These are phyloP conservation scores for Sialia sialis DNA, from an alignment of 2,113 vertebrate genomes.

Conservation along the genomic window DNA sequence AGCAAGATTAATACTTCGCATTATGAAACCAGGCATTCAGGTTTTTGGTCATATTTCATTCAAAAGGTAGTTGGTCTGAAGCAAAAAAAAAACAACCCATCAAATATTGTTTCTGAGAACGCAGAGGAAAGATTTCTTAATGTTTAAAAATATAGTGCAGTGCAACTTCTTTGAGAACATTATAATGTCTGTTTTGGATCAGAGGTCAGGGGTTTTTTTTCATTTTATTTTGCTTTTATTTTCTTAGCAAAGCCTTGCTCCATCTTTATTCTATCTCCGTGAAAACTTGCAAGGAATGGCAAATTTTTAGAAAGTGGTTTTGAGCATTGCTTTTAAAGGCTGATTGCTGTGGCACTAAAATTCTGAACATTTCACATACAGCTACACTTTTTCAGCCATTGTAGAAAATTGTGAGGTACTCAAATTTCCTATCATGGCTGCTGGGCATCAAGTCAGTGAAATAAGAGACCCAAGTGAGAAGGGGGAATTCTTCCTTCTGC, in stretches of 20 bases:
- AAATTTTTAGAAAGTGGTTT: background rate
- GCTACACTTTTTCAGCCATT: background rate
- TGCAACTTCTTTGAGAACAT: background rate
- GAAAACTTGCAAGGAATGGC: background rate
- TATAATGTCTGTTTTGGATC: background rate
- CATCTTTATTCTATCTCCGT: background rate
- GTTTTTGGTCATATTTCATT: background rate
- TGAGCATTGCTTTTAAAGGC: background rate
- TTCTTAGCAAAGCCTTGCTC: background rate
- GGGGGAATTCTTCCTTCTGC: background rate
- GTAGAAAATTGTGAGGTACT: background rate
- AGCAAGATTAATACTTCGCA: background rate
- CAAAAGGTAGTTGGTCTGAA: background rate
- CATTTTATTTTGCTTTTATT: background rate
- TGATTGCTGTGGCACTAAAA: background rate
- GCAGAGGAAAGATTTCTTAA: background rate
- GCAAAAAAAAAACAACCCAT: background rate
- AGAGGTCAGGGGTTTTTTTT: background rate
- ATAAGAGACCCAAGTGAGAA: background rate
- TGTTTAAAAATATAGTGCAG: background rate
- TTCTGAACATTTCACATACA: background rate
- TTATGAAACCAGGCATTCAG: background rate
- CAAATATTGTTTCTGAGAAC: background rate
- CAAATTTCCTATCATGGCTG: background rate
- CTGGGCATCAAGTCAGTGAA: background rate